Conservation (phyloP, 1,140 invertebrate species). For the Zaprionus lachaisei region DNA sequence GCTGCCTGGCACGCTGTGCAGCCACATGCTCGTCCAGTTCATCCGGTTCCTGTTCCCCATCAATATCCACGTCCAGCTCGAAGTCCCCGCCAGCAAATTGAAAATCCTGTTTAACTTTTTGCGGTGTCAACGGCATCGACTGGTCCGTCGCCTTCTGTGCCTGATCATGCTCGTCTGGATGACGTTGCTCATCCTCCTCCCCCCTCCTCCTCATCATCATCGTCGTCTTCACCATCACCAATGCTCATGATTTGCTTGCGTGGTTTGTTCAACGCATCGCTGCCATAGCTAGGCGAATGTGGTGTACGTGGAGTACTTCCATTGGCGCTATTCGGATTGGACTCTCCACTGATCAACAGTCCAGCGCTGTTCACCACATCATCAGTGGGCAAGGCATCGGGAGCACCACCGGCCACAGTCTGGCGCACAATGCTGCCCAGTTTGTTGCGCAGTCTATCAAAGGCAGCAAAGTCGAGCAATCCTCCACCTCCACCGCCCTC, state of each 20-base stretch:
- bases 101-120: conserved; percentile 37
- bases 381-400: conserved; percentile 57
- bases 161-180: conserved; percentile 26
- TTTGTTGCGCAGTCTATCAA: conserved; percentile 86
- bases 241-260: conserved; percentile 84
- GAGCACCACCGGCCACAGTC: conserved; percentile 79
- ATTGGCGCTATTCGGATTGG: conserved; percentile 38
- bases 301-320: conserved; percentile 42
- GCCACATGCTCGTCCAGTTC: conserved; percentile 52
- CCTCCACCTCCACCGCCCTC: conserved; percentile 52
- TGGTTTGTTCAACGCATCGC: conserved; percentile 89
- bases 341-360: conserved; percentile 85
- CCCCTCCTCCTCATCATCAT: conserved; percentile 49
- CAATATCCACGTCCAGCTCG: conserved; percentile 84
- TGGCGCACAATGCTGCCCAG: conserved; percentile 88
- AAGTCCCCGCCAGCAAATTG: conserved; percentile 42
- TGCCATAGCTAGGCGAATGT: conserved; percentile 87
- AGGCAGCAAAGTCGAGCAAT: conserved; percentile 85
- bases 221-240: conserved; percentile 67
- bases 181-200: neutral
- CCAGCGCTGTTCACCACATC: conserved; percentile 87
- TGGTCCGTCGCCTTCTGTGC: conserved; percentile 2
- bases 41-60: conserved; percentile 77
- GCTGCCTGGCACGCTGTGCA: conserved; percentile 50
- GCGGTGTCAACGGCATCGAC: conserved; percentile 38